Conservation (phyloP, 2,888 invertebrate genomes). For the Cephus runcator region DNA sequence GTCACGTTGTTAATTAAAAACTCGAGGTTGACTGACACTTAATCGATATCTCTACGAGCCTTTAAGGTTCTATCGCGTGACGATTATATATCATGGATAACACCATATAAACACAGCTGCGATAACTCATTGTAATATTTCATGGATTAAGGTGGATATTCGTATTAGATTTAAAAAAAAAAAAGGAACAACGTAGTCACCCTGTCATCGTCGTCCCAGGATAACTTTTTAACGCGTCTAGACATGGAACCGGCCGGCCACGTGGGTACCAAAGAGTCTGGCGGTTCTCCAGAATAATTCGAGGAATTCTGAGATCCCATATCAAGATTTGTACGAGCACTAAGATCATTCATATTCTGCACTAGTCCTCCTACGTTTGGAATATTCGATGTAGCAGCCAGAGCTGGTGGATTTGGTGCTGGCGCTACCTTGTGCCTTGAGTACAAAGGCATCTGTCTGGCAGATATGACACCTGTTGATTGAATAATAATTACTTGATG, state of each 20-base stretch:
- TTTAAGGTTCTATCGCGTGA: not conserved
- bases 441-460: slow-evolving; percentile 51
- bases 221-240: slow-evolving; percentile 80
- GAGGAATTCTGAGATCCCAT: slow-evolving; percentile 55
- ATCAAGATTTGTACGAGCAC: slow-evolving; percentile 52
- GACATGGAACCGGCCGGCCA: slow-evolving; percentile 79
- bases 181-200: not conserved
- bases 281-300: slow-evolving; percentile 56
- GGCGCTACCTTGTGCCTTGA: slow-evolving; percentile 57
- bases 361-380: slow-evolving; percentile 60
- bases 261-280: slow-evolving; percentile 61
- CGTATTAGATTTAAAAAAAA: not conserved
- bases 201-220: slow-evolving; percentile 75
- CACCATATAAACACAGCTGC: not conserved
- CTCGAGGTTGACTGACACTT: not conserved
- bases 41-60: not conserved
- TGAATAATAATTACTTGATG: not conserved
- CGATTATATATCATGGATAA: not conserved
- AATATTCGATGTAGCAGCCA: slow-evolving; percentile 60
- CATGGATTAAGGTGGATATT: not conserved
- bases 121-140: not conserved
- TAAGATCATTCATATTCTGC: slow-evolving; percentile 62
- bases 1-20: not conserved
- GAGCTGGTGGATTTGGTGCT: slow-evolving; percentile 50
- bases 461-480: slow-evolving; percentile 47